A percentile compares a stretch with the other conserved stretches of the same genome.
phyloP scores from a whole-genome alignment of 2,888 invertebrate genomes.

The Anticlea derivata region DNA sequence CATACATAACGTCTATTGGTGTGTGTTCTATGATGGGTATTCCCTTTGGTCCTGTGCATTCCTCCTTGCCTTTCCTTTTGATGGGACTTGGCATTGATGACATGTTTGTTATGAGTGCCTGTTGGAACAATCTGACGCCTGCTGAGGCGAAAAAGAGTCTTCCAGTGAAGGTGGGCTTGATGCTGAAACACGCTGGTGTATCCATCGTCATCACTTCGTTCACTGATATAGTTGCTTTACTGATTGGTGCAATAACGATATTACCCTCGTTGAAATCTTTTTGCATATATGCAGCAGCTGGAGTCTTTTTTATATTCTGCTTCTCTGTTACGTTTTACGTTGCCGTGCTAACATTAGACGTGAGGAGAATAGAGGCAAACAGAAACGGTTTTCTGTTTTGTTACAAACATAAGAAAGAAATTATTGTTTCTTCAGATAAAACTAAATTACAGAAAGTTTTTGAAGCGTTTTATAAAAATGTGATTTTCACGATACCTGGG shows the following conservation, averaged over 20 bases:
- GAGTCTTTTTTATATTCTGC: conserved; percentile 89
- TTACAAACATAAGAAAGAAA: conserved; percentile 84
- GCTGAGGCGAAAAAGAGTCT: conserved; percentile 80
- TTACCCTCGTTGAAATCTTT: conserved; percentile 92
- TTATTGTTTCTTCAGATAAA: conserved; percentile 80
- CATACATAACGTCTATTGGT: conserved; percentile 88
- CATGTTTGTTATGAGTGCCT: conserved; percentile 93
- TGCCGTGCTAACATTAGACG: conserved; percentile 89
- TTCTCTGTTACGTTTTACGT: conserved; percentile 92
- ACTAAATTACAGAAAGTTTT: conserved; percentile 84
- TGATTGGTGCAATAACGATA: conserved; percentile 91
- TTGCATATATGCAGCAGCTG: conserved; percentile 91
- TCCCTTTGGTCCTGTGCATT: conserved; percentile 92
- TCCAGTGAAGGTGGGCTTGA: conserved; percentile 86
- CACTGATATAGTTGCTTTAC: conserved; percentile 91
- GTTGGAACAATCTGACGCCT: conserved; percentile 87
- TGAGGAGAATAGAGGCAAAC: conserved; percentile 84
- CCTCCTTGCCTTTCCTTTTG: conserved; percentile 91
- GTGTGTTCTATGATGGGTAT: conserved; percentile 88
- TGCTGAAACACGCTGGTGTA: conserved; percentile 91
- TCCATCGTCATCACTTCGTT: conserved; percentile 93
- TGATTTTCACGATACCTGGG: conserved; percentile 86
- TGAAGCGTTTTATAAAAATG: conserved; percentile 84
- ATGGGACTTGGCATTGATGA: conserved; percentile 93
- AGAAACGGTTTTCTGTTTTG: conserved; percentile 88